Evolutionary conservation across 2,797 vertebrate species (phyloP).

Genomic region (Sebastiscus tertius): DNA sequence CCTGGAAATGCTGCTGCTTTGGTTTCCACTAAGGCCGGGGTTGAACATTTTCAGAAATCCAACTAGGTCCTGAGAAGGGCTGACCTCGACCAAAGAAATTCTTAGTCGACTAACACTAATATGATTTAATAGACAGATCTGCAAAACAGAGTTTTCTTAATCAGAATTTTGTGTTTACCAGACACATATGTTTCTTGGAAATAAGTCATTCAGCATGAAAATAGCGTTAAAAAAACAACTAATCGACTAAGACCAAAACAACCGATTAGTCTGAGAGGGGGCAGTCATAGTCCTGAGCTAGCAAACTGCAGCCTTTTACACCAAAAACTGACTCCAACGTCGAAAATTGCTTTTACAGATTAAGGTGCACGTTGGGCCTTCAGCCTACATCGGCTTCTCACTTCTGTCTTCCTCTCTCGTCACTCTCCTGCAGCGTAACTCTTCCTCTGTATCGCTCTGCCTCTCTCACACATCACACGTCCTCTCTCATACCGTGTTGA

Average conservation of each 20-base stretch:
- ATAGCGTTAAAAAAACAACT: no score
- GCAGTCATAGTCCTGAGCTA: not conserved
- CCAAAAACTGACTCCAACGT: not conserved
- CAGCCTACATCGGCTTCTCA: not conserved
- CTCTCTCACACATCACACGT: slow-evolving; percentile 27
- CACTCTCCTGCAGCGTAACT: slow-evolving; percentile 5
- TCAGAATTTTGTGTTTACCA: no score
- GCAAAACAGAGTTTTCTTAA: no score
- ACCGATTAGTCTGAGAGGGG: no score
- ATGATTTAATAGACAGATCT: no score
- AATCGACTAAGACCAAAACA: no score
- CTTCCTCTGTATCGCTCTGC: not conserved
- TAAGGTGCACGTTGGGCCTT: not conserved
- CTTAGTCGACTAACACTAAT: no score
- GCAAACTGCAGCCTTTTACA: not conserved
- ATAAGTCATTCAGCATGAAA: no score
- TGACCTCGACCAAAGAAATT: no score
- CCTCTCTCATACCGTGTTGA: slow-evolving; percentile 17
- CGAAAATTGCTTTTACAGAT: not conserved
- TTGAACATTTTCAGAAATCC: slow-evolving; percentile 18
- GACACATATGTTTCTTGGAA: no score
- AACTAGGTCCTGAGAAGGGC: not conserved
- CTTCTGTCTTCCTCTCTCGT: not conserved
- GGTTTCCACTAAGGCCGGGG: not conserved
- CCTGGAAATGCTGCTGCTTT: slow-evolving; percentile 25